These are phyloP conservation scores for Parapsyche elsis DNA, from an alignment of 1,140 invertebrate genomes.

Conservation along the genomic window DNA sequence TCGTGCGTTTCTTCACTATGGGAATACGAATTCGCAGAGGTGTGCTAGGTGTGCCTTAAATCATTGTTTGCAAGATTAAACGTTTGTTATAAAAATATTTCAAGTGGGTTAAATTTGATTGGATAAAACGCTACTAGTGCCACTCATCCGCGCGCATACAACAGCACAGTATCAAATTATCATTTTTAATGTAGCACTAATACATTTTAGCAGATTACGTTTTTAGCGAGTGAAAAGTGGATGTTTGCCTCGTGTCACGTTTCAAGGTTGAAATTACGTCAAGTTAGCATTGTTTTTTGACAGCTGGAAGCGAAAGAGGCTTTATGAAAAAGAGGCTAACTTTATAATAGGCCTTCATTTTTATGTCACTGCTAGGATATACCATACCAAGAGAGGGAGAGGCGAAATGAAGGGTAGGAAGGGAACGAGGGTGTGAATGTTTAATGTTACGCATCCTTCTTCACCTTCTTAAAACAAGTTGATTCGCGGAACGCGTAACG, in stretches of 20 bases:
- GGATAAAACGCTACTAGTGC: too few species aligned
- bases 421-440: constrained; percentile 12
- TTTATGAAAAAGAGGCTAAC: constrained; percentile 22
- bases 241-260: constrained; percentile 30
- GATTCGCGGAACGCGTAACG: not conserved
- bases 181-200: not conserved
- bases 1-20: too few species aligned
- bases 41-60: too few species aligned
- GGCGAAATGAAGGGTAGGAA: not conserved
- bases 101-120: too few species aligned
- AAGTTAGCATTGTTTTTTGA: constrained; percentile 37
- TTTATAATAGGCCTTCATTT: constrained; percentile 41
- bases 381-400: too few species aligned
- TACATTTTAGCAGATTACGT: not conserved
- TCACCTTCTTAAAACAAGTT: not conserved
- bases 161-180: too few species aligned
- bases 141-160: too few species aligned
- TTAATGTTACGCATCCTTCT: constrained; percentile 26
- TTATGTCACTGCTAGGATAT: constrained; percentile 27
- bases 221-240: not conserved
- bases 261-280: constrained; percentile 17
- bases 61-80: too few species aligned
- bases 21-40: too few species aligned
- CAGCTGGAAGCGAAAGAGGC: not conserved
- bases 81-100: too few species aligned